These are phyloP conservation scores for Aphis craccivora DNA, from an alignment of 1,140 invertebrate species.

Conservation along the genomic window DNA sequence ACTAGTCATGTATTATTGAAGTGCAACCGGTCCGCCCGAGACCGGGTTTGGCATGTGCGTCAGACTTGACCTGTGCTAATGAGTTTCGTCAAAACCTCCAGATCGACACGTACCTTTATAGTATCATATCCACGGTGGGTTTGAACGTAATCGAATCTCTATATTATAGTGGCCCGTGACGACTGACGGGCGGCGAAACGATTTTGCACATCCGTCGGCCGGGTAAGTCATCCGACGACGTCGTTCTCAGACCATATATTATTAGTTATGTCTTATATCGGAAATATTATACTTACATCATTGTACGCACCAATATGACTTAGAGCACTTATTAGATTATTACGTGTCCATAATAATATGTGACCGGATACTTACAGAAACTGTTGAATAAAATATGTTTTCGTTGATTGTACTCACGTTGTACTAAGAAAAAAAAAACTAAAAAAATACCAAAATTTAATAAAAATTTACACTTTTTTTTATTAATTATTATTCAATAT, in stretches of 20 bases:
- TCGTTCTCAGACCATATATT: background rate
- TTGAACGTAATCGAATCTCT: background rate
- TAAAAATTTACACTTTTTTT: no score
- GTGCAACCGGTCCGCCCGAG: conserved; percentile 48
- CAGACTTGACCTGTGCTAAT: conserved; percentile 49
- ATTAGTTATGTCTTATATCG: background rate
- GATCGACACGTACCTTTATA: background rate
- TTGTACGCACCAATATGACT: background rate
- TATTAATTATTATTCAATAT: no score
- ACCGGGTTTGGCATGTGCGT: conserved; percentile 40
- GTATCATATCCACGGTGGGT: no score
- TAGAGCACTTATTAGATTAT: background rate
- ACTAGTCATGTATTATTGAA: conserved; percentile 45
- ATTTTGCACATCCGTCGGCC: background rate
- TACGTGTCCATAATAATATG: background rate
- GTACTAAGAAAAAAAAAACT: background rate
- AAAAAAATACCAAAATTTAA: no score
- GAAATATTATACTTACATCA: background rate
- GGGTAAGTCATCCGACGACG: background rate
- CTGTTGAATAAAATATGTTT: background rate
- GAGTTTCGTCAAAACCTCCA: conserved; percentile 42
- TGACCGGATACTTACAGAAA: background rate
- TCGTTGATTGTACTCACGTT: background rate
- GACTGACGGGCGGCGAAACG: background rate
- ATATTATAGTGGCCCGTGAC: background rate